Percentiles rank a stretch among this genome's conserved stretches.
phyloP scores from a whole-genome alignment of 2,888 invertebrate species.

The Neuroscelio doddi region DNA sequence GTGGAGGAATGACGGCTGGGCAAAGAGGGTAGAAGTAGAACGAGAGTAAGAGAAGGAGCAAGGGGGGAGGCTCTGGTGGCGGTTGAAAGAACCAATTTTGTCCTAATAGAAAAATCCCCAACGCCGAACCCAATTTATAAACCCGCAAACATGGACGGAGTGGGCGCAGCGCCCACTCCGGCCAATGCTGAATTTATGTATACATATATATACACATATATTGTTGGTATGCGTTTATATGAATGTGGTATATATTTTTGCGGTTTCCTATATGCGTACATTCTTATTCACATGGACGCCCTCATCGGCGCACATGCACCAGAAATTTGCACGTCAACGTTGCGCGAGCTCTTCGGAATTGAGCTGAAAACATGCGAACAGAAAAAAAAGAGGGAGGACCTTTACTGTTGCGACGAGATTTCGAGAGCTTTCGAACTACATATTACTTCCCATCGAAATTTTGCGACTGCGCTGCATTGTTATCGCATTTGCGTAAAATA shows the following conservation, averaged over 20 bases:
- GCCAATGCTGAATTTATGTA: conserved; percentile 31
- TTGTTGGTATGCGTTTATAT: conserved; percentile 14
- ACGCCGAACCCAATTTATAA: conserved; percentile 72
- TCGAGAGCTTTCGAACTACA: background rate
- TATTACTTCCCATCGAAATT: conserved; percentile 5
- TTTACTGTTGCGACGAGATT: conserved; percentile 2
- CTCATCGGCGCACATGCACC: conserved; percentile 7
- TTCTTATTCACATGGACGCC: conserved; percentile 22
- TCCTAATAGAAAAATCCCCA: conserved; percentile 73
- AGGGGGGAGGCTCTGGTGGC: conserved; percentile 65
- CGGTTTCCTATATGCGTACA: conserved; percentile 10
- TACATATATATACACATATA: conserved; percentile 24
- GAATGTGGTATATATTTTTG: conserved; percentile 26
- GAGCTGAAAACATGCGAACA: conserved; percentile 7
- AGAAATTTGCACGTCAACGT: conserved; percentile 28
- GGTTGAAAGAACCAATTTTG: conserved; percentile 73
- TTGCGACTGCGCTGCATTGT: conserved; percentile 14
- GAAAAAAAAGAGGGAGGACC: background rate
- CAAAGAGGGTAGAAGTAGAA: conserved; percentile 20
- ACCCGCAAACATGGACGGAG: conserved; percentile 71
- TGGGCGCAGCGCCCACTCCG: conserved; percentile 38
- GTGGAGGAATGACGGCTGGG: conserved; percentile 25
- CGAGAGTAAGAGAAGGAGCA: conserved; percentile 24
- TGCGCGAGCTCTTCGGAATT: conserved; percentile 15
- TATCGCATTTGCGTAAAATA: conserved; percentile 9